Percentiles rank a stretch among this genome's conserved stretches.
Evolutionary conservation across 2,888 invertebrate species (phyloP).

Genomic region (Acholoe squamosa): DNA sequence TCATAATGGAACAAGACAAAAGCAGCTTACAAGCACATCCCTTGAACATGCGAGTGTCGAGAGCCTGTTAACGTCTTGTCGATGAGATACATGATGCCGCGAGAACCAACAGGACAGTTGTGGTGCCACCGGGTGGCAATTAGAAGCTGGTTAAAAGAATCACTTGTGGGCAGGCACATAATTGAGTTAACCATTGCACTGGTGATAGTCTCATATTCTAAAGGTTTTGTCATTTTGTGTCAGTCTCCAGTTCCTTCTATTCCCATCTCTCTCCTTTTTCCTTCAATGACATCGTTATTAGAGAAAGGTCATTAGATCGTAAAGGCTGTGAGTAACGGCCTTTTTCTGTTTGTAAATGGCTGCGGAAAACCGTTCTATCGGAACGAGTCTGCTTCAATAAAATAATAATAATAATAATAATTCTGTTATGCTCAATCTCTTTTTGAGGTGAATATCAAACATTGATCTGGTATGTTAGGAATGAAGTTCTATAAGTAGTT

Average conservation of each 20-base stretch:
- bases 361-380: too few species aligned
- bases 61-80: background rate
- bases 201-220: background rate
- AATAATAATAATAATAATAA: too few species aligned
- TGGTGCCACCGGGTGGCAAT: constrained; percentile 2
- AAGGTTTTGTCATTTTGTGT: background rate
- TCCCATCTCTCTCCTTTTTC: background rate
- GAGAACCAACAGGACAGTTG: background rate
- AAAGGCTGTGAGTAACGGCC: too few species aligned
- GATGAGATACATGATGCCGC: background rate
- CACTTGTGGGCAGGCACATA: background rate
- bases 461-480: too few species aligned
- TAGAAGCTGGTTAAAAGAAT: background rate
- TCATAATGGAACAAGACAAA: background rate
- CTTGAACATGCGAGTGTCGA: background rate
- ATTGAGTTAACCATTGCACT: constrained; percentile 9
- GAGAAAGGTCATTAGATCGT: too few species aligned
- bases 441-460: too few species aligned
- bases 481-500: too few species aligned
- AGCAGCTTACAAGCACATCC: background rate
- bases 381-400: too few species aligned
- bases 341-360: too few species aligned
- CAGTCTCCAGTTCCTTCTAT: background rate
- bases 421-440: too few species aligned
- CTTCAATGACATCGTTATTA: too few species aligned